Conservation (phyloP, 2,888 invertebrate species). For the Metalampra italica region DNA sequence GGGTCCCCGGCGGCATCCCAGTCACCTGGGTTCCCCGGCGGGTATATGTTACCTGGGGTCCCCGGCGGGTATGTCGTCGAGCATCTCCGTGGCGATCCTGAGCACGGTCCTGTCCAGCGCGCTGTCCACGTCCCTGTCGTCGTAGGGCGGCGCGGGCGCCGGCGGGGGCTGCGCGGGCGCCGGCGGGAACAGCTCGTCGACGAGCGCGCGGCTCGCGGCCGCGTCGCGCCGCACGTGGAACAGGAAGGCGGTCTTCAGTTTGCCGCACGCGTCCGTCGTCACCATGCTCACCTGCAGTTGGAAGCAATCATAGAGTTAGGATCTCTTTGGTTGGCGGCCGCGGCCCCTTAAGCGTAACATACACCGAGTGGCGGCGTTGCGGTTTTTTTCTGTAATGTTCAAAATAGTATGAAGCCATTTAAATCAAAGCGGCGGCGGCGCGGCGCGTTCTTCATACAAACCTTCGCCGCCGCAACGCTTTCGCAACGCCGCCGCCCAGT, state of each 20-base stretch:
- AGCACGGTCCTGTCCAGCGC: conserved; percentile 57
- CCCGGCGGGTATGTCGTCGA: conserved; percentile 92
- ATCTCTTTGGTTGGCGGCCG: too few relatives aligned
- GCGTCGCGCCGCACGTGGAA: conserved; percentile 81
- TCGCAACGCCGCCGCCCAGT: too few relatives aligned
- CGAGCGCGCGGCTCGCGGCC: conserved; percentile 30
- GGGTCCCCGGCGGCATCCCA: too few relatives aligned
- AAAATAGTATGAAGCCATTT: too few relatives aligned
- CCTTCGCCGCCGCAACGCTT: too few relatives aligned
- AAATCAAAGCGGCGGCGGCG: too few relatives aligned
- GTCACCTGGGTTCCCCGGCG: too few relatives aligned
- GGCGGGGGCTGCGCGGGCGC: conserved; percentile 52
- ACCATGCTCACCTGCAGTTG: conserved; percentile 43
- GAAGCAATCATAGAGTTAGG: too few relatives aligned
- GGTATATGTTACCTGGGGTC: conserved; percentile 81
- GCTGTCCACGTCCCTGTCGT: conserved; percentile 38
- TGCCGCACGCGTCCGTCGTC: conserved; percentile 55
- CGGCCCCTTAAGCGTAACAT: too few relatives aligned
- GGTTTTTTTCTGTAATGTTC: too few relatives aligned
- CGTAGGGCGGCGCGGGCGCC: conserved; percentile 20
- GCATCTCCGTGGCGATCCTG: conserved; percentile 84
- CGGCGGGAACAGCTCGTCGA: conserved; percentile 47
- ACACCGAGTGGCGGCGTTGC: too few relatives aligned
- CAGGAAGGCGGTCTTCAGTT: conserved; percentile 87
- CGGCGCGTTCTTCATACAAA: too few relatives aligned